These are phyloP conservation scores for Drosophila rellima DNA, from an alignment of 2,888 invertebrate genomes.

Conservation along the genomic window DNA sequence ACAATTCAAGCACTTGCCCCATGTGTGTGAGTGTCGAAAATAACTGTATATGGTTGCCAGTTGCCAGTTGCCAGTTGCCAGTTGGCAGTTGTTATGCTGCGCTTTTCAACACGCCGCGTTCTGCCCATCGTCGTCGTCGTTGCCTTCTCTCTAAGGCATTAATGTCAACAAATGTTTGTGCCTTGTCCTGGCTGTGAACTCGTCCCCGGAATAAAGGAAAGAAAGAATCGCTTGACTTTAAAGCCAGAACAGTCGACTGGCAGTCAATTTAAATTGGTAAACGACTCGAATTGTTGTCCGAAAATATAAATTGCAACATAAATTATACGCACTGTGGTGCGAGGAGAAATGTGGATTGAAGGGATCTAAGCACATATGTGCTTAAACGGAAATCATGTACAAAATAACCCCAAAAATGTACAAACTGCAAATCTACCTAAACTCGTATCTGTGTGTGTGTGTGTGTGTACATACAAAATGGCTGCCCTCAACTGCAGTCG, in stretches of 20 bases:
- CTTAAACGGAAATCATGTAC: conserved; percentile 72
- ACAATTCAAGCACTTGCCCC: conserved; percentile 40
- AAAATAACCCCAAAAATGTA: conserved; percentile 48
- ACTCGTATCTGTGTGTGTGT: neutral
- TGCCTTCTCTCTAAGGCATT: conserved; percentile 57
- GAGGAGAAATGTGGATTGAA: neutral
- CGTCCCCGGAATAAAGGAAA: conserved; percentile 2
- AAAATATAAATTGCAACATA: conserved; percentile 71
- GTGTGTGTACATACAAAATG: conserved; percentile 46
- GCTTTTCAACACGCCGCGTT: conserved; percentile 51
- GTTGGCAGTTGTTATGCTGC: conserved; percentile 43
- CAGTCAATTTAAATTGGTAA: conserved; percentile 68
- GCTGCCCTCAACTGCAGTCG: conserved; percentile 56
- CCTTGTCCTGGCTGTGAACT: conserved; percentile 6
- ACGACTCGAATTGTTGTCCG: conserved; percentile 44
- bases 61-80: conserved; percentile 16
- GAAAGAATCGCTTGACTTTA: conserved; percentile 36
- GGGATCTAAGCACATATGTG: conserved; percentile 40
- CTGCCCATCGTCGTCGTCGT: conserved; percentile 11
- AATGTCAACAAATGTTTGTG: conserved; percentile 69
- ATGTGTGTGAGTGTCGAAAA: conserved; percentile 21
- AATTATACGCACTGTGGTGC: conserved; percentile 58
- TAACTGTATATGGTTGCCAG: conserved; percentile 43
- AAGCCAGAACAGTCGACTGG: conserved; percentile 30
- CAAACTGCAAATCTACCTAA: conserved; percentile 46